These are phyloP conservation scores for Prinia subflava DNA, from an alignment of 2,113 vertebrate genomes.

Conservation along the genomic window DNA sequence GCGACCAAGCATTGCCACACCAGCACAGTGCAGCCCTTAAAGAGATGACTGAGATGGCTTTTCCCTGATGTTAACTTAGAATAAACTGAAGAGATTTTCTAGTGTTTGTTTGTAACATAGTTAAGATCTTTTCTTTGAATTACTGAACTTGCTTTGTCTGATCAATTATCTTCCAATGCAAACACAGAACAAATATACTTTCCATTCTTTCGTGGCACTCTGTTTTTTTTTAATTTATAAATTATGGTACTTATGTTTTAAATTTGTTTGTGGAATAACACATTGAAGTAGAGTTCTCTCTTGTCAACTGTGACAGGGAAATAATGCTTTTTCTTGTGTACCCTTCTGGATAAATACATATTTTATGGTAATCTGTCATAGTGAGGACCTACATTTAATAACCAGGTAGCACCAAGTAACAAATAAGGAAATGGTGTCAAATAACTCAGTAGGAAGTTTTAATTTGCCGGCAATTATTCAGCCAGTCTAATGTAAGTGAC, in stretches of 20 bases:
- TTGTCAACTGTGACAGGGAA: not conserved
- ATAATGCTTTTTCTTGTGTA: not conserved
- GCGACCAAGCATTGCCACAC: not conserved
- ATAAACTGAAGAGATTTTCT: not conserved
- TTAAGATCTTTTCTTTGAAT: not conserved
- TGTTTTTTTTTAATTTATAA: not conserved
- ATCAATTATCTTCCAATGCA: not conserved
- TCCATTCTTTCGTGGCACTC: not conserved
- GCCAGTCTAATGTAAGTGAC: not conserved
- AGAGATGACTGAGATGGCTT: not conserved
- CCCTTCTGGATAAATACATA: not conserved
- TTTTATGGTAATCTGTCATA: not conserved
- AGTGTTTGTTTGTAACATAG: not conserved
- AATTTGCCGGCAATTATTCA: not conserved
- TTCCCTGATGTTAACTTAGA: not conserved
- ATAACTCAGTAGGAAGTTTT: not conserved
- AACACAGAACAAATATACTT: not conserved
- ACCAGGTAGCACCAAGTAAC: not conserved
- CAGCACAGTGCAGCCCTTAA: not conserved
- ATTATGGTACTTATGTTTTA: not conserved
- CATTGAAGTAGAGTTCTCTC: not conserved
- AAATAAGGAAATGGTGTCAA: not conserved
- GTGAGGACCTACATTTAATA: not conserved
- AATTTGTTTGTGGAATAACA: not conserved
- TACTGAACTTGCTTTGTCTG: not conserved